A percentile compares a stretch with the other conserved stretches of the same genome.
These are phyloP conservation scores for Margaritifera margaritifera DNA, from an alignment of 2,888 invertebrate genomes.

Conservation along the genomic window DNA sequence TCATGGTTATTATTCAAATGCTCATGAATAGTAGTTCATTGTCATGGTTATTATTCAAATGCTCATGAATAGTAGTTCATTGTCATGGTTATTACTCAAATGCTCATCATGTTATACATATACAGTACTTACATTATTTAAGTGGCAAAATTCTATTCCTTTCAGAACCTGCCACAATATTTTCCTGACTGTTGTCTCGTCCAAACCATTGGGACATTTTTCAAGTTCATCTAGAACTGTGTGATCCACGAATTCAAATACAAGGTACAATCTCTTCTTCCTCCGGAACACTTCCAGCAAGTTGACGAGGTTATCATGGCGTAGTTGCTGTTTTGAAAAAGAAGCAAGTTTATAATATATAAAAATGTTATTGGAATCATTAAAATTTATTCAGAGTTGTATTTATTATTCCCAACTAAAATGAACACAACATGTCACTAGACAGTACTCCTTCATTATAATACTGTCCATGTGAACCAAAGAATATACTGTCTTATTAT, in stretches of 20 bases:
- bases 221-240: conserved; percentile 90
- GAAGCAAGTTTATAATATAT: not conserved
- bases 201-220: conserved; percentile 81
- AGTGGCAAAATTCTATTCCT: conserved; percentile 82
- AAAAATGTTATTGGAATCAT: not conserved
- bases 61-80: no score
- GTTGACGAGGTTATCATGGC: conserved; percentile 90
- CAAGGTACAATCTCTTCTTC: conserved; percentile 87
- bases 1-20: no score
- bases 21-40: no score
- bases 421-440: not conserved
- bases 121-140: conserved; percentile 81
- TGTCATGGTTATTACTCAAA: no score
- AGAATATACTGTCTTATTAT: no score
- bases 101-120: no score
- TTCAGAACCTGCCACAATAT: conserved; percentile 86
- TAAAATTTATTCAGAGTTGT: not conserved
- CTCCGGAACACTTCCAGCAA: conserved; percentile 91
- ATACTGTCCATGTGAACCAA: no score
- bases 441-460: no score
- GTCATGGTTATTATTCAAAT: no score
- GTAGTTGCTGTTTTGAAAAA: conserved; percentile 80
- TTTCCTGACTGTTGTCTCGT: conserved; percentile 82
- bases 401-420: conserved; percentile 1
- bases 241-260: conserved; percentile 90